Conservation (phyloP, 2,113 vertebrate species). For the Colius striatus region DNA sequence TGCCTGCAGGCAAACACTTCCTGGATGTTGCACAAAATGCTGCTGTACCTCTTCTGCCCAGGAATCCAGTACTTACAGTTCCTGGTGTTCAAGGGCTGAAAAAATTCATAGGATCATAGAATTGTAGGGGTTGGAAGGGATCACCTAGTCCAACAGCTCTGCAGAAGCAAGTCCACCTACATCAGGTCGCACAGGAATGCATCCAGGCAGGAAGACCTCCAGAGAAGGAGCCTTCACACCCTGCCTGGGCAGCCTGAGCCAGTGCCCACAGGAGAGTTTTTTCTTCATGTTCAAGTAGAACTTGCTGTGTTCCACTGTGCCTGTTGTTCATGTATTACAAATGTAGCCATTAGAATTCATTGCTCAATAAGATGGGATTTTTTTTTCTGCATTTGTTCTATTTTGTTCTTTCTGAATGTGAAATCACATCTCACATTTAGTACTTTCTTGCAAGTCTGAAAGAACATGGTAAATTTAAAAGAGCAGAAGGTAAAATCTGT, state of each 20-base stretch:
- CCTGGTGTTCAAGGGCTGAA: background rate
- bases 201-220: no score
- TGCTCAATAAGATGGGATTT: background rate
- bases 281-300: no score
- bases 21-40: background rate
- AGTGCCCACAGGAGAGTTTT: no score
- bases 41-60: background rate
- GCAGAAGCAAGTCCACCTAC: no score
- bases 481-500: background rate
- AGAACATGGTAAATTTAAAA: background rate
- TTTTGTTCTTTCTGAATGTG: background rate
- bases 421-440: background rate
- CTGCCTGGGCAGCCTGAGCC: no score
- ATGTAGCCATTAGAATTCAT: background rate
- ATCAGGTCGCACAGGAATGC: no score
- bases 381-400: background rate
- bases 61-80: background rate
- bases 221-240: no score
- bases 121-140: no score
- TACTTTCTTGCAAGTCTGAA: background rate
- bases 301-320: no score
- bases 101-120: background rate
- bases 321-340: background rate
- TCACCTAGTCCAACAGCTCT: no score
- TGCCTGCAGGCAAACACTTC: background rate